Percentiles rank a stretch among this genome's conserved stretches.
These are phyloP conservation scores for Pyralis farinalis DNA, from an alignment of 2,888 invertebrate genomes.

Conservation along the genomic window DNA sequence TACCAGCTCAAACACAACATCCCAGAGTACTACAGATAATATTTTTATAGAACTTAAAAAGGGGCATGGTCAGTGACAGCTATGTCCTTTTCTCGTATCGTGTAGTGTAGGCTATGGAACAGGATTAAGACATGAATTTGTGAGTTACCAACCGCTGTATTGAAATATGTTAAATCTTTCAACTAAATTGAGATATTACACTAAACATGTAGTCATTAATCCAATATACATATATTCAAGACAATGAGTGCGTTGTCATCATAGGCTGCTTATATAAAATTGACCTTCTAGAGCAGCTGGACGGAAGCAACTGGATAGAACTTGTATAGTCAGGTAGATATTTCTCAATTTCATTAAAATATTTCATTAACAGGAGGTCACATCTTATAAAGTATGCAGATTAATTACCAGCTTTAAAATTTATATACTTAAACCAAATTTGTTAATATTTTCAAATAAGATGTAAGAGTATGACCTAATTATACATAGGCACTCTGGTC, in stretches of 20 bases:
- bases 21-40: slow-evolving; percentile 73
- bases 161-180: slow-evolving; percentile 23
- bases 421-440: too few species aligned
- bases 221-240: slow-evolving; percentile 42
- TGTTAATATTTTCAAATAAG: too few species aligned
- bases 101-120: slow-evolving; percentile 3
- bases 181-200: slow-evolving; percentile 21
- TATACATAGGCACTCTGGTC: too few species aligned
- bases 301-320: too few species aligned
- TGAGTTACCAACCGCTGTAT: slow-evolving; percentile 55
- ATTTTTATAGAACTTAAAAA: slow-evolving; percentile 67
- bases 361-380: too few species aligned
- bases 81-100: slow-evolving; percentile 39
- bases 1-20: slow-evolving; percentile 41
- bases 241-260: slow-evolving; percentile 5
- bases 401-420: too few species aligned
- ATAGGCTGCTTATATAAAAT: neutral
- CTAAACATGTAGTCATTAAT: slow-evolving; percentile 33
- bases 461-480: too few species aligned
- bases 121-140: slow-evolving; percentile 16
- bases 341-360: too few species aligned
- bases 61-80: slow-evolving; percentile 40
- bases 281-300: too few species aligned
- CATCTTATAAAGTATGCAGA: too few species aligned
- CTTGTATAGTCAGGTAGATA: too few species aligned